A percentile compares a stretch with the other conserved stretches of the same genome.
phyloP scores from a whole-genome alignment of 1,140 invertebrate species.

The Pseudomyrmex gracilis region DNA sequence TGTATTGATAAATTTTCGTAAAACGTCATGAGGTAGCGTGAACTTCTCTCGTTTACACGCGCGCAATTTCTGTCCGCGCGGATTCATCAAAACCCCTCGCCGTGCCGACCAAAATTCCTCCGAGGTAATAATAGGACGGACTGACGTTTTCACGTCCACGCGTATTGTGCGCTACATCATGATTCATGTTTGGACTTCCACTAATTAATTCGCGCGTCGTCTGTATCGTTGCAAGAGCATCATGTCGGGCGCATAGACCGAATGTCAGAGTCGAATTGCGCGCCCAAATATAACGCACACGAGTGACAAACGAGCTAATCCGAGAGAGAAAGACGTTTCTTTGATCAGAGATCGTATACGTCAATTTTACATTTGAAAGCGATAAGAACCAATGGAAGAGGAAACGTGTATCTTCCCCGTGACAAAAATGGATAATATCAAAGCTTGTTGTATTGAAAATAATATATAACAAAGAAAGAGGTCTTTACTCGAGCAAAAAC shows the following conservation, averaged over 20 bases:
- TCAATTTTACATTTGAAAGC: too few species aligned
- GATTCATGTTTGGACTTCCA: slow-evolving; percentile 45
- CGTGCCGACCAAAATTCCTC: slow-evolving; percentile 45
- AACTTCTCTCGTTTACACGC: background rate
- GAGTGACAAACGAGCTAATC: background rate
- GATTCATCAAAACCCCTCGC: slow-evolving; percentile 27
- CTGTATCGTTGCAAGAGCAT: background rate
- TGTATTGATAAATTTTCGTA: background rate
- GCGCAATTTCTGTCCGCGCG: background rate
- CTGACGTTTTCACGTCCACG: slow-evolving; percentile 14
- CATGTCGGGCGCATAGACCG: background rate
- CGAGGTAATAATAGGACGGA: slow-evolving; percentile 25
- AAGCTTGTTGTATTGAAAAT: too few species aligned
- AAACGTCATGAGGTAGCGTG: too few species aligned
- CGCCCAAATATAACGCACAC: background rate
- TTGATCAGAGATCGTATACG: too few species aligned
- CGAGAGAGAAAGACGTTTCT: too few species aligned
- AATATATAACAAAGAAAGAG: too few species aligned
- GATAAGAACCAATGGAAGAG: too few species aligned
- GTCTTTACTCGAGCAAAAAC: too few species aligned
- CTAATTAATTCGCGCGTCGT: slow-evolving; percentile 41
- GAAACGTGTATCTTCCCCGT: too few species aligned
- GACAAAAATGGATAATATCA: too few species aligned
- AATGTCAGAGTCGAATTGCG: background rate
- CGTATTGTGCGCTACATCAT: slow-evolving; percentile 41